Evolutionary conservation across 2,888 invertebrate genomes (phyloP), one percentile per base, ranked within the genome.

Genomic region (Arctia plantaginis): DNA sequence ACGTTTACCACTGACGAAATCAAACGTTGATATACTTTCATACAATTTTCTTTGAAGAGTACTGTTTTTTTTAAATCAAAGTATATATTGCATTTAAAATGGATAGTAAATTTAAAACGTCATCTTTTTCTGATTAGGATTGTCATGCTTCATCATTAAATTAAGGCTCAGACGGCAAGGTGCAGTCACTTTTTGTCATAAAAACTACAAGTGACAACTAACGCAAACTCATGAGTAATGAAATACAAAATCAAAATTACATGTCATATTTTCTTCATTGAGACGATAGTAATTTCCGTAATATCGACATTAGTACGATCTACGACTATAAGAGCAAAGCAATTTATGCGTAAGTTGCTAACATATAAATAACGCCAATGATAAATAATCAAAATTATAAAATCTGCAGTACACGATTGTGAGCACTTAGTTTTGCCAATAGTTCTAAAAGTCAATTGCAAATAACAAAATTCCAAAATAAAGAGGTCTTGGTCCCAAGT

Each of bases 241-340:
- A 47, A 6, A 20, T 0, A 20, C 7, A 15, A 20, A 4, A 47
- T 47, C 20, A 47, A 47, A 47, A 20, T 20, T 47, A 20, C 18
- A 51, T 8, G n/a, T n/a, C n/a, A n/a, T n/a, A 51, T 7, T 51
- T 23, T 20, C 8, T 51, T n/a, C 8, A 67, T 20, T 47, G 8
- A 67, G 10, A 67, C 27, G 27, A 20, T 67, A 67, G 47, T 67
- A 20, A 30, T 47, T 67, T 30, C 67, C 67, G 27, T 30, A 67
- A 67, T 67, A 3, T 47, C 4, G 27, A 27, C 30, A 44, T 44
- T 35, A 66, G 66, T 41, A 39, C 8, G 41, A 27, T 18, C 18
- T 27, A 39, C n/a, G 66, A 12, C 44, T 67, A 30, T 47, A 10
- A 67, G 30, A 67, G 41, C 30, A 47, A 47, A 47, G 47, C 30